Evolutionary conservation across 2,888 invertebrate species (phyloP).

Genomic region (Neoscelio sp.): DNA sequence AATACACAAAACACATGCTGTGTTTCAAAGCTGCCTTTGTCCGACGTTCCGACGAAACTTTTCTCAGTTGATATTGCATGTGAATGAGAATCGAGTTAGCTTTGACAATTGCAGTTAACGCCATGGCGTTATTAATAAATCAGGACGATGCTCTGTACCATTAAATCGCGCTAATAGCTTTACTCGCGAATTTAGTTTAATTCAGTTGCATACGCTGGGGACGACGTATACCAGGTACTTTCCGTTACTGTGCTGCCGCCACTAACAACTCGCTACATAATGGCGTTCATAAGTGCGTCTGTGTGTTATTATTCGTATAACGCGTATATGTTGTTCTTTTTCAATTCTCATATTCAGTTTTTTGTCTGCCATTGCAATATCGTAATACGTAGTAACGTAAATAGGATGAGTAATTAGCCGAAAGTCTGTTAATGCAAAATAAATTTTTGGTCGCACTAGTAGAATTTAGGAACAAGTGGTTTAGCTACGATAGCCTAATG

Average conservation of each 20-base stretch:
- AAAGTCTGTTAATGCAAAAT: no score
- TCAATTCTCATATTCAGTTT: not conserved
- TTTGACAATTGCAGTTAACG: slow-evolving; percentile 65
- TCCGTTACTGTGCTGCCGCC: slow-evolving; percentile 37
- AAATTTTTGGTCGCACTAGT: no score
- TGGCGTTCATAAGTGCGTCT: slow-evolving; percentile 23
- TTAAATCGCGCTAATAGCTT: slow-evolving; percentile 80
- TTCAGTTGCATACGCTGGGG: slow-evolving; percentile 73
- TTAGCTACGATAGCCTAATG: no score
- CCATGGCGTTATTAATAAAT: slow-evolving; percentile 74
- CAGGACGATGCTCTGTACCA: slow-evolving; percentile 71
- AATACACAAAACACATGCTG: slow-evolving; percentile 49
- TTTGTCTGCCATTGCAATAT: no score
- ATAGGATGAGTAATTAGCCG: no score
- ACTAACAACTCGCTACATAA: slow-evolving; percentile 55
- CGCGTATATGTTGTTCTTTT: slow-evolving; percentile 14
- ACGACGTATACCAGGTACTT: slow-evolving; percentile 64
- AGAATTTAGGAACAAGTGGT: no score
- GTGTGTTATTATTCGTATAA: slow-evolving; percentile 13
- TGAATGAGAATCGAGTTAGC: slow-evolving; percentile 64
- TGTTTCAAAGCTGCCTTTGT: slow-evolving; percentile 60
- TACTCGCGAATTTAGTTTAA: slow-evolving; percentile 79
- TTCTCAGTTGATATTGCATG: slow-evolving; percentile 57
- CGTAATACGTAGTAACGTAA: no score
- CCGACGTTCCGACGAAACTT: slow-evolving; percentile 52